Percentiles rank a stretch among this genome's conserved stretches.
Evolutionary conservation across 1,140 invertebrate species (phyloP).

Genomic region (Drosophila insularis): DNA sequence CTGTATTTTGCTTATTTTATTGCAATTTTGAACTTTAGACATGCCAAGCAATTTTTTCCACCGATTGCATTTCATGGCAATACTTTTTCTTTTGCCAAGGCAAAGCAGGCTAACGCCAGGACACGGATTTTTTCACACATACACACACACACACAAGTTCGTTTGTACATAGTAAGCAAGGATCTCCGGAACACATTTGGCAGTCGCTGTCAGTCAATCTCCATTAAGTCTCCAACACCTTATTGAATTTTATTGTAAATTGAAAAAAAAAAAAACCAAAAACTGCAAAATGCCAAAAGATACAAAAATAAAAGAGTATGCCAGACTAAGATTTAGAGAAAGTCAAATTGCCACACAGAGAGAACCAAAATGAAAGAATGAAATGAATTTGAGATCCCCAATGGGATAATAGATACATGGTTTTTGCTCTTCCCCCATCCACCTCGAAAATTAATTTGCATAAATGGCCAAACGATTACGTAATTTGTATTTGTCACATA

Average conservation of each 20-base stretch:
- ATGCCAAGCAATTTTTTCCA: constrained; percentile 29
- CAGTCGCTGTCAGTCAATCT: constrained; percentile 75
- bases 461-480: constrained; percentile 68
- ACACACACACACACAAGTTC: constrained; percentile 11
- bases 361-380: neutral
- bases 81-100: neutral
- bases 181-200: constrained; percentile 59
- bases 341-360: constrained; percentile 51
- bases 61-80: constrained; percentile 41
- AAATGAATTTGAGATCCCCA: neutral
- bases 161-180: neutral
- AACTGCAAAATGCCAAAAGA: constrained; percentile 32
- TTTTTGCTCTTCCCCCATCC: neutral
- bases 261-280: constrained; percentile 52
- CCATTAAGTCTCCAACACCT: constrained; percentile 76
- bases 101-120: constrained; percentile 42
- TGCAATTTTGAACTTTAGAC: constrained; percentile 26
- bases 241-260: constrained; percentile 80
- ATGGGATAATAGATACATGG: constrained; percentile 6
- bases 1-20: constrained; percentile 7
- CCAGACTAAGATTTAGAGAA: constrained; percentile 40
- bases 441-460: constrained; percentile 65
- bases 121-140: constrained; percentile 48
- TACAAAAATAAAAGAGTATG: constrained; percentile 18
- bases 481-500: constrained; percentile 68